Conservation (phyloP, 1,140 invertebrate genomes). For the Rhagoletis pomonella region DNA sequence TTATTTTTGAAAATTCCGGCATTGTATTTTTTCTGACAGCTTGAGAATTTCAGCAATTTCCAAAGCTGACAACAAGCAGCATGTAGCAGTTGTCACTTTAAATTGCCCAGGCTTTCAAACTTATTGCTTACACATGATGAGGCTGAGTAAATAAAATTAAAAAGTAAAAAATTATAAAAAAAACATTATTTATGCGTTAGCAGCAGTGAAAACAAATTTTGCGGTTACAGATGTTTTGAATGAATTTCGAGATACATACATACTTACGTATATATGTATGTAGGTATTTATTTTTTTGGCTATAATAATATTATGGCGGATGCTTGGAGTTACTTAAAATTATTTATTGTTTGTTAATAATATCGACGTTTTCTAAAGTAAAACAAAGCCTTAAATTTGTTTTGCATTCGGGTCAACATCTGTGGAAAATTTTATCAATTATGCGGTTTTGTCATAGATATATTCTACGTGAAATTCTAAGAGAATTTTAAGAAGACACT, state of each 20-base stretch:
- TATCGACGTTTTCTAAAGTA: background rate
- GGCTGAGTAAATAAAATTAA: constrained; percentile 16
- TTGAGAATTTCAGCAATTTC: constrained; percentile 30
- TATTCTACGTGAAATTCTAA: too few species aligned
- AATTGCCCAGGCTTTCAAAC: constrained; percentile 38
- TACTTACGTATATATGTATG: too few species aligned
- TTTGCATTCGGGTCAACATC: too few species aligned
- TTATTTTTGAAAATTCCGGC: constrained; percentile 33
- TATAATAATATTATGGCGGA: background rate
- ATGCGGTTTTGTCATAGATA: too few species aligned
- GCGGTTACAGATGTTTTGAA: background rate
- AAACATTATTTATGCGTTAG: background rate
- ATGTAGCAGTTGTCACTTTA: constrained; percentile 49
- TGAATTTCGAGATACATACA: too few species aligned
- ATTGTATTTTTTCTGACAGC: constrained; percentile 19
- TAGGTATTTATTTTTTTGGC: background rate
- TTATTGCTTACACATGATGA: constrained; percentile 4
- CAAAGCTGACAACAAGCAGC: background rate
- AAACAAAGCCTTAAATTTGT: background rate
- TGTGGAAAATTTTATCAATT: too few species aligned
- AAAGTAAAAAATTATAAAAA: background rate
- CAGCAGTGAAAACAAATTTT: background rate
- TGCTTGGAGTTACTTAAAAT: background rate
- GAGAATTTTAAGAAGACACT: too few species aligned
- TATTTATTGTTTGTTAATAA: background rate